Percentiles rank a stretch among this genome's conserved stretches.
phyloP scores from a whole-genome alignment of 2,797 vertebrate species.

The Apogon talboti region DNA sequence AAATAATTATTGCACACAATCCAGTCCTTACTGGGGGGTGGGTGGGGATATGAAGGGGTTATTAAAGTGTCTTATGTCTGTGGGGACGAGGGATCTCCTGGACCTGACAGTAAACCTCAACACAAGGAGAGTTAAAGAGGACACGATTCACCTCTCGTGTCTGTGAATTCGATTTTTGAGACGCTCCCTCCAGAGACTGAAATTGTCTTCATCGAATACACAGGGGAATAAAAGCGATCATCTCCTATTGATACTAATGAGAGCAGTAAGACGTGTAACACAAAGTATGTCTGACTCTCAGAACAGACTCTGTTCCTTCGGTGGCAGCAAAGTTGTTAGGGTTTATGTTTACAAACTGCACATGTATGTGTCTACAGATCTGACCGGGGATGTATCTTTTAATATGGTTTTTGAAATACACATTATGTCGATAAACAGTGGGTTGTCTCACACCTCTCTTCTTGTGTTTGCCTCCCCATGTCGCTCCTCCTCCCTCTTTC shows the following conservation, averaged over 20 bases:
- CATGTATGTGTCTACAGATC: neutral
- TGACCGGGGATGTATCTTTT: constrained; percentile 23
- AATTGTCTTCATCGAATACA: constrained; percentile 12
- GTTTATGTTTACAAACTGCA: constrained; percentile 3
- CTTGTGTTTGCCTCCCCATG: constrained; percentile 13
- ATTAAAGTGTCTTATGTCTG: too few species aligned
- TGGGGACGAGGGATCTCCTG: too few species aligned
- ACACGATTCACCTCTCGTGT: too few species aligned
- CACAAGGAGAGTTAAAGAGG: too few species aligned
- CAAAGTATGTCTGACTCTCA: constrained; percentile 18
- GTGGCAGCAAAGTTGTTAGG: neutral
- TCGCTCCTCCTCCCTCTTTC: constrained; percentile 29
- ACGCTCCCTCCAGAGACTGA: constrained; percentile 23
- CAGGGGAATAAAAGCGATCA: too few species aligned
- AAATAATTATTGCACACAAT: too few species aligned
- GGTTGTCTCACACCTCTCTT: constrained; percentile 24
- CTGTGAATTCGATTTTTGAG: neutral
- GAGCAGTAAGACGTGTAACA: constrained; percentile 19
- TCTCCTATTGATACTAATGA: constrained; percentile 30
- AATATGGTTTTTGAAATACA: constrained; percentile 14
- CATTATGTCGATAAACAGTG: constrained; percentile 32
- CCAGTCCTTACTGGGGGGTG: too few species aligned
- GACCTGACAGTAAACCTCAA: too few species aligned
- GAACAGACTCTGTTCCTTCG: neutral
- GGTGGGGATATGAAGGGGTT: too few species aligned